Evolutionary conservation across 2,888 invertebrate genomes (phyloP), one percentile per base, ranked within the genome.

Genomic region (Calameuta pallipes): DNA sequence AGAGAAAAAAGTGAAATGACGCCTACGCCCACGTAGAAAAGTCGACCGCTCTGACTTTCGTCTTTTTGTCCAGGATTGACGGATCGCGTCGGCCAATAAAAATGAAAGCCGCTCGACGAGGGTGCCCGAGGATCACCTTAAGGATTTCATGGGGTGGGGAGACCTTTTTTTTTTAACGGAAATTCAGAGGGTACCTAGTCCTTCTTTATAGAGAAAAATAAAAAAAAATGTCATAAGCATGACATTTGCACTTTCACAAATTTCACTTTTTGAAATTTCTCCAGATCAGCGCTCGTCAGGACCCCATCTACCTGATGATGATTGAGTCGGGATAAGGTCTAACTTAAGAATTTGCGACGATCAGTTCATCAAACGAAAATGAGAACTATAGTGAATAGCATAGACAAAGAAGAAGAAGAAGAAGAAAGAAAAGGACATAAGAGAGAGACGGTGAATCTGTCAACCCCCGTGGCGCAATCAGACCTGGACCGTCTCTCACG

Each of bases 381-480:
- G 23, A 56, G 23, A 56, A 56, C 56, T 9, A 23, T 23, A 23
- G 85, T 79, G 85, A 82, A 82, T 84, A 81, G 84, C 83, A 84
- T 84, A 85, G 85, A 86, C 85, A 56, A 56, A 41, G 41, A 41
- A 6, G 41, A 41, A 41, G 41, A 41, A 23, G 41, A 23, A 23
- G 15, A 15, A 41, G 15, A 13, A 41, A 23, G 9, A 1, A 23
- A 56, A 56, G 1, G 87, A 87, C 85, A 87, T 82, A 83, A 56
- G 23, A 56, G 56, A 56, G 56, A 56, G 56, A 56, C 15, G 56
- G 23, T 23, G 23, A 56, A 56, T 56, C 56, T 79, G 77, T 75
- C 86, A 84, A 79, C 82, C 82, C 79, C 69, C 74, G 82, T 84
- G 84, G 85, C 84, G 87, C 85, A 89, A 88, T 88, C 88, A 89